Conservation (phyloP, 2,888 invertebrate species). For the Steinernema carpocapsae region DNA sequence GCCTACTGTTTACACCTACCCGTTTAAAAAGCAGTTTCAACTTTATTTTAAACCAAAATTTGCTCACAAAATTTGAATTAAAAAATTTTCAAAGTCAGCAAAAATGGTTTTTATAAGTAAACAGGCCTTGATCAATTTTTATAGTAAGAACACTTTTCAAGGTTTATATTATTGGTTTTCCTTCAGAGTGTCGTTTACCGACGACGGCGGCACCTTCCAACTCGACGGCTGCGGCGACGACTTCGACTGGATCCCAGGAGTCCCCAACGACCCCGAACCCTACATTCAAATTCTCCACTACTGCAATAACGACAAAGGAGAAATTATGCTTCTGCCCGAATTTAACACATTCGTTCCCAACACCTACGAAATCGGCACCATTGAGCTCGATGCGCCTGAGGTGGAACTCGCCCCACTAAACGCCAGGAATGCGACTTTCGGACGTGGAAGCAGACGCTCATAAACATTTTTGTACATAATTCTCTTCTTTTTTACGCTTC, state of each 20-base stretch:
- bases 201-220: slow-evolving; percentile 64
- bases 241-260: slow-evolving; percentile 66
- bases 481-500: neutral
- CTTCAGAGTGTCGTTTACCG: slow-evolving; percentile 65
- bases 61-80: no score
- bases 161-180: neutral
- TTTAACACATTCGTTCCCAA: slow-evolving; percentile 55
- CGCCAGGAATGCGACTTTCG: no score
- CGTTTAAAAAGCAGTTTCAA: no score
- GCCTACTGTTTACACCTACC: no score
- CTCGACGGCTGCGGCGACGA: slow-evolving; percentile 67
- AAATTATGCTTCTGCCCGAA: slow-evolving; percentile 51
- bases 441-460: neutral
- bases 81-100: no score
- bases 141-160: no score
- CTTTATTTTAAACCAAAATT: no score
- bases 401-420: slow-evolving; percentile 12
- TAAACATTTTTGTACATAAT: neutral
- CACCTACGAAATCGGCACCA: slow-evolving; percentile 61
- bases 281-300: slow-evolving; percentile 65
- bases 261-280: slow-evolving; percentile 57
- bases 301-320: slow-evolving; percentile 64
- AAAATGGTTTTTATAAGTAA: no score
- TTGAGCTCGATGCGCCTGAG: slow-evolving; percentile 52
- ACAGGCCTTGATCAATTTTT: no score